Base-by-base conservation (phyloP, 2,888 invertebrate species). In the Herminia tarsipennalis region DNA sequence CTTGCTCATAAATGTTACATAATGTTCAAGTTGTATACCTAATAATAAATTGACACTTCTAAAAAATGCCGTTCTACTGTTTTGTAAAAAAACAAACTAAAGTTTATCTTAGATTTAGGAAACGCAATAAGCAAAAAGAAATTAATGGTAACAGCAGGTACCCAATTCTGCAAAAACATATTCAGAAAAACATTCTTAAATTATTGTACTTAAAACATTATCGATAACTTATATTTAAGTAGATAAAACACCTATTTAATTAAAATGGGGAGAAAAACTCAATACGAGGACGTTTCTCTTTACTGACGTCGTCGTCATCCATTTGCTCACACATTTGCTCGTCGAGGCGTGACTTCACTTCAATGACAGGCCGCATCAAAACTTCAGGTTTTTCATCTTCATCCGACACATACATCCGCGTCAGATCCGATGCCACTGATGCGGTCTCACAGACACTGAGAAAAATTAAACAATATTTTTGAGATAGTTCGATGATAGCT, bases 321-420 rank as follows among this genome's bases (percentile, higher is more conserved):
- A 25, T 65, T 18, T 12, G 41, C 3, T 48, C 22, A n/a, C n/a
- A n/a, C 16, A 32, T 33, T 9, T 43, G 40, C 12, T 70, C 63
- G 27, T 56, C 57, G 33, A 28, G 28, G 3, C 42, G 33, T 17
- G 59, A 43, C n/a, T 38, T 49, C 2, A 45, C 36, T 36, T 53
- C 46, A 10, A 61, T 47, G n/a, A 57, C 38, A 2, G 68, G 65
- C 13, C 56, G 58, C 16, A 56, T 16, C 12, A 59, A 27, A 5
- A 43, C 50, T 20, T 73, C 74, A 0, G 75, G 61, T 44, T 85
- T 87, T 34, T 92, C 91, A 16, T 94, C 94, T 76, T 94, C 95
- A 70, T 95, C 95, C 69, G 95, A 95, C 52, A 95, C 94, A 77
- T 93, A 94, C 95, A 95, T 95, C 56, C 93, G 86, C 3, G 94